Base-by-base conservation (phyloP, 2,888 invertebrate genomes). In the Chrysina gloriosa region DNA sequence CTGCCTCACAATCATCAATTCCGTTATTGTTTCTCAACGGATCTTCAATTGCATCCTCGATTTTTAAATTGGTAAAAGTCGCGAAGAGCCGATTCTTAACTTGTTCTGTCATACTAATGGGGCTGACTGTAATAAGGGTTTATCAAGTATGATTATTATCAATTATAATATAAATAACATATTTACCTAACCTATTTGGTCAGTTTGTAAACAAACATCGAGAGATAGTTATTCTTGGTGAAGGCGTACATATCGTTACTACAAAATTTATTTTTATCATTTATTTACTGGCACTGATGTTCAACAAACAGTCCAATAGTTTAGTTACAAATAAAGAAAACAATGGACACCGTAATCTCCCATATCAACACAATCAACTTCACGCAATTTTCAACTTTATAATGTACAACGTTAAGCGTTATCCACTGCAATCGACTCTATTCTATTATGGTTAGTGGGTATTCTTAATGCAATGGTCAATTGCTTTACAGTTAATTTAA, bases 1-100 rank as follows among this genome's bases (percentile, higher is more conserved):
- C 79, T 45, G 76, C 71, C 63, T 80, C 80, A 71, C 75, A 78
- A 61, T 76, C 75, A 63, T 73, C 72, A 54, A 73, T 65, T 45
- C 71, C 67, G 42, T 71, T 73, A 50, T 74, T 75, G 56, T 74
- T 73, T 23, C 69, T 72, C 65, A 71, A 52, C 14, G 68, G 68
- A 54, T 68, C 68, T 25, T 56, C 68, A 23, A 68, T 36, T 23
- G 65, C 69, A 50, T 69, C 69, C 36, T 69, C 65, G 7, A 65
- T 61, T 47, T 56, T 68, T 45, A 68, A 63, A 39, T 63, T 52
- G 2, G 69, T 65, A 27, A 69, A 61, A 61, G 48, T 50, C 25
- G 29, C 31, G 6, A 69, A 50, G 19, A 65, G 36, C 16, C 61
- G 50, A 42, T 50, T 42, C 45, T 63, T 67, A 36, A 61, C 47